Evolutionary conservation across 2,113 vertebrate species (phyloP).

Genomic region (Daboia siamensis): DNA sequence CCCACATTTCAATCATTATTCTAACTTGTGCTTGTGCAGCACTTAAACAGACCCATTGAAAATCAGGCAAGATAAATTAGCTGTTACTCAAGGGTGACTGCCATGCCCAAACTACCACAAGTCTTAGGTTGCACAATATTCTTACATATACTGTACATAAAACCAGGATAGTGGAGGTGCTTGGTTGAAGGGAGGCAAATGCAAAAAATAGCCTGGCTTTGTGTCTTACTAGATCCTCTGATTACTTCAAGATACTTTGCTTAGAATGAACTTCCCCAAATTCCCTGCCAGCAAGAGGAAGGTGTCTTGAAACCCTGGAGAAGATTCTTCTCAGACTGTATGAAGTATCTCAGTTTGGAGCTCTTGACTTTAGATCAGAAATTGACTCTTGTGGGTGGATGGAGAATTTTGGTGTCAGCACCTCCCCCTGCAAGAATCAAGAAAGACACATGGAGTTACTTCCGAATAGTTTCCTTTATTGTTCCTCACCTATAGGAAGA

Average conservation of each 20-base stretch:
- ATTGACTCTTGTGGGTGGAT: neutral
- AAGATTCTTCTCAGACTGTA: neutral
- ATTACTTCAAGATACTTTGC: neutral
- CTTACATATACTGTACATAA: neutral
- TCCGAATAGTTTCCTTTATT: neutral
- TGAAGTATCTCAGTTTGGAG: neutral
- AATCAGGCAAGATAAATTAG: neutral
- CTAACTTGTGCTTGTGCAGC: neutral
- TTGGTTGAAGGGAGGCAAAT: neutral
- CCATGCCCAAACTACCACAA: neutral
- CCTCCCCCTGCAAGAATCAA: neutral
- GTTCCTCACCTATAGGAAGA: neutral
- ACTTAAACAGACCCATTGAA: neutral
- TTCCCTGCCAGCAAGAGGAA: neutral
- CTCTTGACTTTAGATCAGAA: neutral
- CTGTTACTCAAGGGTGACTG: neutral
- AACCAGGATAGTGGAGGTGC: too few species aligned
- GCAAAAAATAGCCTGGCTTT: neutral
- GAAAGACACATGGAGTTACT: neutral
- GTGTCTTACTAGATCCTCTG: neutral
- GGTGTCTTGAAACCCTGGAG: neutral
- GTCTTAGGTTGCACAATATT: neutral
- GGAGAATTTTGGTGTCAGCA: neutral
- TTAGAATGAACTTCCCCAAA: neutral
- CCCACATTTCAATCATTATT: neutral